Base-by-base conservation (phyloP, 1,140 invertebrate species). In the Aradophagus sp. region DNA sequence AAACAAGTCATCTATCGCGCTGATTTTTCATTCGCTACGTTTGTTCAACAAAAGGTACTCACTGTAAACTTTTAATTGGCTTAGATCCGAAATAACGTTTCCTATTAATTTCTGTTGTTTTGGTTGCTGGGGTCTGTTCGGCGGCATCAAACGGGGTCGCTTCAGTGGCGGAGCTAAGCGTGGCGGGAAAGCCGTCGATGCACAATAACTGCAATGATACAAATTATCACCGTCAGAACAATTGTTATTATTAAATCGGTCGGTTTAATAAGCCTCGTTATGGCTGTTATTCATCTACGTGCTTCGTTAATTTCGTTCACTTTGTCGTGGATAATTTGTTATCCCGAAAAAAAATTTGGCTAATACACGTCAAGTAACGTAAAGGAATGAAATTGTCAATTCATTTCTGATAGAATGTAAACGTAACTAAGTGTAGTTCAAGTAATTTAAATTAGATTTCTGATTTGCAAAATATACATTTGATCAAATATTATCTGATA, bases 51-150 rank as follows among this genome's bases (percentile, higher is more conserved):
- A 67, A 55, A 50, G 44, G 74, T 77, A 89, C 89, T 90, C 82
- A 90, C 89, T 90, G 83, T 90, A 90, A 76, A 89, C 87, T 88
- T 90, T 90, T 79, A 90, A 84, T 75, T 88, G 87, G 63, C 83
- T 82, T 48, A 87, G 73, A 50, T 83, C 80, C 34, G 80, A 80
- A 39, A 79, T 74, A 74, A 77, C 58, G 78, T 76, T 66, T 62
- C 65, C 38, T 72, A 77, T 75, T 65, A 77, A 67, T 47, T 83
- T 80, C 27, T 81, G 79, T 19, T 86, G 84, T 41, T 87, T 86
- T 7, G 84, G 82, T 50, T 86, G 86, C 13, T 84, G 84, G 38
- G 80, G 79, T 53, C 77, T 82, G 55, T 77, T 79, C 36, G 87
- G 85, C 53, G 86, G 87, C 87, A 90, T 89, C 62, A 90, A 80